Evolutionary conservation across 2,888 invertebrate genomes (phyloP), one percentile per base, ranked within the genome.

Genomic region (Drosophila vallismaia): DNA sequence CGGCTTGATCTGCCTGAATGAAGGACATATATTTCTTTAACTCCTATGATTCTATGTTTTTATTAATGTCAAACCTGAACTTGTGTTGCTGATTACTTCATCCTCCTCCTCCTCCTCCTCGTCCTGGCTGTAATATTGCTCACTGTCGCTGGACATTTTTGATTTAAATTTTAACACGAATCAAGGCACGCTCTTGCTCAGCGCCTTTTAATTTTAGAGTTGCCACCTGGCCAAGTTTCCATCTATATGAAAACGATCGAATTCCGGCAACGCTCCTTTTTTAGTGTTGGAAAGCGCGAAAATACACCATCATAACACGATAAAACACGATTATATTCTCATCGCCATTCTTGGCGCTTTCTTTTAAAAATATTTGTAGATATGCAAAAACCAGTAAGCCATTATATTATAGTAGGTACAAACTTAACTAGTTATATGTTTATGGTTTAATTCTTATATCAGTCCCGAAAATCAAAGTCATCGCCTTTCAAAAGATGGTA

Each of bases 121-220:
- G 3, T 9, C 36, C 1, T 74, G 54, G 7, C 51, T 58, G 24
- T 57, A 71, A 36, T 62, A 72, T 12, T 72, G 54, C 2, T 71
- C 75, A 10, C 80, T 72, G 33, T 72, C 75, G 60, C 79, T 81
- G 8, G 66, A 66, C 63, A 64, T 46, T 19, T 64, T 8, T 24
- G 24, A 6, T 19, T 46, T 28, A 28, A 12, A 6, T 14, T 14
- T 10, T 49, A 6, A 6, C 4, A 31, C 10, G 1, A 40, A 9
- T 62, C 36, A 12, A 14, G 9, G 1, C 64, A 38, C 64, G 51
- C 36, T 36, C 64, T 14, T 33, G 1, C n/a, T 45, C 66, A 38
- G 64, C 64, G 64, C 64, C 66, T 51, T 64, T 64, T 52, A 66
- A 31, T 31, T 36, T 6, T 29, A 10, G 42, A 3, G 8, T 26